phyloP scores from a whole-genome alignment of 1,140 invertebrate species.

The Nasonia longicornis region DNA sequence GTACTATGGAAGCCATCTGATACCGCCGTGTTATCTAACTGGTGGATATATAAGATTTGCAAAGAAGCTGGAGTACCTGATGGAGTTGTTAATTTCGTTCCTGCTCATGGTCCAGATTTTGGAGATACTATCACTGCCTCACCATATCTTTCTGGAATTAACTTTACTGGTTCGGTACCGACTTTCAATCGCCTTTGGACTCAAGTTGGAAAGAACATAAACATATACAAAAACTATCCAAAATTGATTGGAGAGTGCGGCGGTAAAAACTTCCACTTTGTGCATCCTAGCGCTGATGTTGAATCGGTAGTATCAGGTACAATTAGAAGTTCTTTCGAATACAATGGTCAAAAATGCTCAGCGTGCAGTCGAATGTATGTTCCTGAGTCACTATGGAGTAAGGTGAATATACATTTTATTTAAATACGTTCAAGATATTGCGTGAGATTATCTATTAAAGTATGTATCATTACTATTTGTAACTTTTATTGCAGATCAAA shows the following conservation, averaged over 20 bases:
- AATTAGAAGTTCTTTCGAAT: slow-evolving; percentile 94
- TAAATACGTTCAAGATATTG: slow-evolving; percentile 17
- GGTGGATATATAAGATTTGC: slow-evolving; percentile 93
- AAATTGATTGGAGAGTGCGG: slow-evolving; percentile 96
- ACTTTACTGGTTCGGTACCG: slow-evolving; percentile 97
- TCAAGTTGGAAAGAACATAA: slow-evolving; percentile 91
- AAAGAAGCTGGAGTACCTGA: slow-evolving; percentile 93
- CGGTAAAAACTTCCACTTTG: slow-evolving; percentile 99
- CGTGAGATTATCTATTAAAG: neutral
- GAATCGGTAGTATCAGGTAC: slow-evolving; percentile 86
- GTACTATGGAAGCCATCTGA: slow-evolving; percentile 99
- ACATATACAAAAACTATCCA: slow-evolving; percentile 90
- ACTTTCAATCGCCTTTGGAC: slow-evolving; percentile 96
- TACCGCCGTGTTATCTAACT: slow-evolving; percentile 96
- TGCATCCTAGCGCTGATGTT: slow-evolving; percentile 92
- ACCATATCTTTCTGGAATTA: slow-evolving; percentile 90
- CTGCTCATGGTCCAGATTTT: slow-evolving; percentile 94
- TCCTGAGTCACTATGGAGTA: slow-evolving; percentile 89
- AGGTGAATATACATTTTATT: slow-evolving; percentile 68
- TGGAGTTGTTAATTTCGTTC: slow-evolving; percentile 97
- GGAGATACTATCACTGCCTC: slow-evolving; percentile 91
- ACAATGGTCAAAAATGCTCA: slow-evolving; percentile 98
- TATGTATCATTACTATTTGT: slow-evolving; percentile 33
- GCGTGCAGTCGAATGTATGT: slow-evolving; percentile 97
- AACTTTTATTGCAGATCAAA: slow-evolving; percentile 73